phyloP scores from a whole-genome alignment of 2,113 vertebrate species.

The Apeltes quadracus region DNA sequence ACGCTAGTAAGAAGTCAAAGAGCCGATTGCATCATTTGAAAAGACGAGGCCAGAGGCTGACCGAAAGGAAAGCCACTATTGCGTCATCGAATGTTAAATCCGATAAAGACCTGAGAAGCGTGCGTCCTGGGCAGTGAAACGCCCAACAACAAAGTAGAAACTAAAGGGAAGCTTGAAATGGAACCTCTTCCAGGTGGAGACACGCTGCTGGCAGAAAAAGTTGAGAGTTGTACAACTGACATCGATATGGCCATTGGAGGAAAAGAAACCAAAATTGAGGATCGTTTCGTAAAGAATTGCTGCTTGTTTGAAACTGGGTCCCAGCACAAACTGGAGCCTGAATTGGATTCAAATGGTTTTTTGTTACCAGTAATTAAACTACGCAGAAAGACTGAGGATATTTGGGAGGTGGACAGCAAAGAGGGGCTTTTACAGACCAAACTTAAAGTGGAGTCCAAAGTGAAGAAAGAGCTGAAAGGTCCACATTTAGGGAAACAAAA shows the following conservation, averaged over 20 bases:
- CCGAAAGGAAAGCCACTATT: constrained; percentile 20
- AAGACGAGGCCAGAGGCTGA: constrained; percentile 48
- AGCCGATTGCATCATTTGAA: constrained; percentile 68
- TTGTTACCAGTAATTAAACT: constrained; percentile 76
- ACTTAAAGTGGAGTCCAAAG: constrained; percentile 31
- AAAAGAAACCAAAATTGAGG: constrained; percentile 59
- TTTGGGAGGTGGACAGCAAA: constrained; percentile 79
- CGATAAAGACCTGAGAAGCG: constrained; percentile 13
- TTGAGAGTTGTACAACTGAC: background rate
- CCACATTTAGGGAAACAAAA: constrained; percentile 47
- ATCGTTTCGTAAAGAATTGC: constrained; percentile 51
- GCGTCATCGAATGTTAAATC: background rate
- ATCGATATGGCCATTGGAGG: background rate
- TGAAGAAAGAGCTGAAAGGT: constrained; percentile 43
- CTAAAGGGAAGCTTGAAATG: constrained; percentile 17
- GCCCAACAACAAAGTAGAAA: constrained; percentile 2
- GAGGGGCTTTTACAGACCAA: constrained; percentile 35
- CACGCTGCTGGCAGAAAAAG: constrained; percentile 20
- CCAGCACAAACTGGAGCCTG: constrained; percentile 46
- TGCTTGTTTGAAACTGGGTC: constrained; percentile 58
- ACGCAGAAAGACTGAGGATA: constrained; percentile 73
- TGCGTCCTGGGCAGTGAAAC: background rate
- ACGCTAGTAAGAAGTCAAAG: constrained; percentile 71
- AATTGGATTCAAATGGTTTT: constrained; percentile 41
- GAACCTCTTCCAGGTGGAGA: background rate